Conservation (phyloP, 2,113 vertebrate genomes). For the Entelurus aequoreus region DNA sequence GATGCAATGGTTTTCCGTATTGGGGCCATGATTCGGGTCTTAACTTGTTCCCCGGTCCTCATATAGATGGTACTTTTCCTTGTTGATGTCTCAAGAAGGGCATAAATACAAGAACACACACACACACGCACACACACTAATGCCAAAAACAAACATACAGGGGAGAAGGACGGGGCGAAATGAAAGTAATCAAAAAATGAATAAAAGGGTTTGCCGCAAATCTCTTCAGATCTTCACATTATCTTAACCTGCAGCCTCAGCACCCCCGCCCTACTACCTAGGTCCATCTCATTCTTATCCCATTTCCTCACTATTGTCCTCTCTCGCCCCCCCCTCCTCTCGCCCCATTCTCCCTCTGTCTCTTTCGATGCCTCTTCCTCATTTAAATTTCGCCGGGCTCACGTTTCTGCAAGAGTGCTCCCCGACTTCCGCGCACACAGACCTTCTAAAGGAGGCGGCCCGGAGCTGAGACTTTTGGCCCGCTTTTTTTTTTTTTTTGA, state of each 20-base stretch:
- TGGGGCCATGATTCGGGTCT: too few relatives aligned
- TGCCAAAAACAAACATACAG: constrained; percentile 72
- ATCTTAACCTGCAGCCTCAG: constrained; percentile 78
- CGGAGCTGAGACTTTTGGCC: constrained; percentile 59
- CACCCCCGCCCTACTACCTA: constrained; percentile 54
- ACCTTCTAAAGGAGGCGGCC: constrained; percentile 59
- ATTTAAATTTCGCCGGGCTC: constrained; percentile 94
- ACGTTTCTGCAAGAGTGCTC: constrained; percentile 97
- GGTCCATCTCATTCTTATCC: constrained; percentile 64
- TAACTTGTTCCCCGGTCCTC: too few relatives aligned
- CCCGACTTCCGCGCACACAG: constrained; percentile 63
- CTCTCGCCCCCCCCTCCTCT: not conserved
- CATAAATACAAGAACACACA: constrained; percentile 13
- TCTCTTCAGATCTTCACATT: constrained; percentile 75
- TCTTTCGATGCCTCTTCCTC: constrained; percentile 57
- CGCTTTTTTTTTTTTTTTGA: constrained; percentile 45
- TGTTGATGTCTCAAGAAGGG: too few relatives aligned
- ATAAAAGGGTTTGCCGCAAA: constrained; percentile 80
- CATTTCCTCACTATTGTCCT: constrained; percentile 59
- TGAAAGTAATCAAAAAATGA: constrained; percentile 79
- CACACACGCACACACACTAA: constrained; percentile 55
- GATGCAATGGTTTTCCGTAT: too few relatives aligned
- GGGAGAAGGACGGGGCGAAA: constrained; percentile 38
- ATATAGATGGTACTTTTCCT: too few relatives aligned
- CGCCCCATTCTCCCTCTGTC: constrained; percentile 26